Evolutionary conservation across 2,797 vertebrate species (phyloP), one percentile per base, ranked within the genome.

Genomic region (Amphiprion clarkii): DNA sequence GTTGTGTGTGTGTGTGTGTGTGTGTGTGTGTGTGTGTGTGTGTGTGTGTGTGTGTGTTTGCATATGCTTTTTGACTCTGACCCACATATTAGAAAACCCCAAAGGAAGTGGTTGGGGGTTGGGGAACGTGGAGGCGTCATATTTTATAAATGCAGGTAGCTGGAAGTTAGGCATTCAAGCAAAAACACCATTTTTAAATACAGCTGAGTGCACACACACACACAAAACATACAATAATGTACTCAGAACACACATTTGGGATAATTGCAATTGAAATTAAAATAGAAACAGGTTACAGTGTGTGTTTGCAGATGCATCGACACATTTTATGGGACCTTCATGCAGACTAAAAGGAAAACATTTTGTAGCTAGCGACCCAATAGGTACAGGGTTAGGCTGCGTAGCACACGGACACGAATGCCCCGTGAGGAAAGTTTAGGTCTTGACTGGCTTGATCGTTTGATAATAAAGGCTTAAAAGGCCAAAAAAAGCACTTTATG

Each of bases 141-240:
- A 62, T 67, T 78, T 73, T 49, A 70, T 60, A 65, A 65, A 79
- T 65, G 60, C 71, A 65, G 49, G 54, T 79, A 60, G 54, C 42
- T 60, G 23, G 12, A 74, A 59, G 54, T 69, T 64, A 54, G 40
- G 60, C 66, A 64, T 39, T 59, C 53, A 63, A 61, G 42, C 25
- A 66, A 55, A 72, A 42, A 31, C 31, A 46, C 27, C 27, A 4
- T 27, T 27, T 27, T 27, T 27, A 65, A 49, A 49, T 56, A 48
- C 59, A 58, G 33, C 8, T 1, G 36, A 60, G 25, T 3, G 23
- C 33, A 52, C 19, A 33, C 17, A 17, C 19, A 54, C 21, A 46
- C 12, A 29, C 2, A 44, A 8, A 17, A 4, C 33, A 59, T 36
- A 19, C 8, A 46, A 46, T 25, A n/a, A 10, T 10, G 21, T 3